phyloP scores from a whole-genome alignment of 2,113 vertebrate genomes.

The Brachionichthys hirsutus region DNA sequence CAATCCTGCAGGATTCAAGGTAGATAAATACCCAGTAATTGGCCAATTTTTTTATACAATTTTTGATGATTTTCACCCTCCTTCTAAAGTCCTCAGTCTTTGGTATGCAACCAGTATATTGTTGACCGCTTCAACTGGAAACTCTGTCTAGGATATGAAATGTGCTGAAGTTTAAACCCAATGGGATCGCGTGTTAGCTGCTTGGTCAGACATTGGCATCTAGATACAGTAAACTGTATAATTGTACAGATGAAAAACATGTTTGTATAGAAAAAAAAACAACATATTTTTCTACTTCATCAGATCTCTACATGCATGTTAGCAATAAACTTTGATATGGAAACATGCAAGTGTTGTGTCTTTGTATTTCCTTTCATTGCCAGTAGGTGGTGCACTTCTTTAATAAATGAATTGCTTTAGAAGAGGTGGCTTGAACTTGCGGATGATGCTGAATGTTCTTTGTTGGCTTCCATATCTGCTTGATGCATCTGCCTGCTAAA shows the following conservation, averaged over 20 bases:
- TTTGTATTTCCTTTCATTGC: neutral
- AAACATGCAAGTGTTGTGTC: slow-evolving; percentile 44
- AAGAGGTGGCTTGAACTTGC: neutral
- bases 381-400: slow-evolving; percentile 62
- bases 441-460: slow-evolving; percentile 7
- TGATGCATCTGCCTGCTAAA: neutral
- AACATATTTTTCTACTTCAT: slow-evolving; percentile 99
- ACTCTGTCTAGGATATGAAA: slow-evolving; percentile 55
- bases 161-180: slow-evolving; percentile 67
- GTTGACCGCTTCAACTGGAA: slow-evolving; percentile 74
- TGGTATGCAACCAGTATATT: slow-evolving; percentile 46
- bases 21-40: slow-evolving; percentile 23
- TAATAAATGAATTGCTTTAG: neutral
- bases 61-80: slow-evolving; percentile 21
- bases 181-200: slow-evolving; percentile 73
- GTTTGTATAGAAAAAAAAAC: slow-evolving; percentile 97
- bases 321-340: slow-evolving; percentile 95
- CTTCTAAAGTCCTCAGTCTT: slow-evolving; percentile 39
- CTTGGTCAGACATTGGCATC: slow-evolving; percentile 73
- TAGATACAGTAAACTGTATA: slow-evolving; percentile 78
- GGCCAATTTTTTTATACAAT: slow-evolving; percentile 29
- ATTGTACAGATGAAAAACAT: slow-evolving; percentile 87
- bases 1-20: slow-evolving; percentile 3
- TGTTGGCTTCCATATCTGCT: neutral
- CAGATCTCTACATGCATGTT: slow-evolving; percentile 96